Conservation (phyloP, 2,888 invertebrate species). For the Nomada lathburiana region DNA sequence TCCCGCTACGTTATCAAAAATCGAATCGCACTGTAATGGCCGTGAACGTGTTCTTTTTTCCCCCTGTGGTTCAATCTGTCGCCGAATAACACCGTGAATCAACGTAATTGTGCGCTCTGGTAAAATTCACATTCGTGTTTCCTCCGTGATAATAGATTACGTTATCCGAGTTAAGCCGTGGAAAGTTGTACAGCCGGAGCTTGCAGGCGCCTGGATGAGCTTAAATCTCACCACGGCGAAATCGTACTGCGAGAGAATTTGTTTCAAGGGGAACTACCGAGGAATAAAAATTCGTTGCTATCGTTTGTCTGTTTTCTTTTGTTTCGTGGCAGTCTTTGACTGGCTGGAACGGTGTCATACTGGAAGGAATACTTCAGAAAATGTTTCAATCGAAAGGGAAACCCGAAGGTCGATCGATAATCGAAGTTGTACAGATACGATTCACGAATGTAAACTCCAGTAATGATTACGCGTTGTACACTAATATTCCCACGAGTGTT, state of each 20-base stretch:
- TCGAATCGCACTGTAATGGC: slow-evolving; percentile 19
- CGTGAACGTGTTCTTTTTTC: background rate
- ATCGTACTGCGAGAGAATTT: slow-evolving; percentile 24
- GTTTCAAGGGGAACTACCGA: slow-evolving; percentile 19
- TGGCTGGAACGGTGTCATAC: background rate
- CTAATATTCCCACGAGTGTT: slow-evolving; percentile 29
- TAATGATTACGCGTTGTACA: slow-evolving; percentile 16
- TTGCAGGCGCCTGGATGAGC: slow-evolving; percentile 23
- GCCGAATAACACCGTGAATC: background rate
- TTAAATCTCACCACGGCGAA: slow-evolving; percentile 41
- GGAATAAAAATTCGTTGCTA: background rate
- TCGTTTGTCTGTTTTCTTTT: too few relatives aligned
- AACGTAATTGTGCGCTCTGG: slow-evolving; percentile 13
- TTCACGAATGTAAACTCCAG: background rate
- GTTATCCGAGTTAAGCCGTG: slow-evolving; percentile 38
- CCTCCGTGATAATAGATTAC: slow-evolving; percentile 43
- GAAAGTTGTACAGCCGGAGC: slow-evolving; percentile 38
- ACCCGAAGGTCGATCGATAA: background rate
- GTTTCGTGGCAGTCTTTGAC: too few relatives aligned
- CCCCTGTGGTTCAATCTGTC: too few relatives aligned
- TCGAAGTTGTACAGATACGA: background rate
- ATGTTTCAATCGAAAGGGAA: background rate
- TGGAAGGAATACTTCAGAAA: background rate
- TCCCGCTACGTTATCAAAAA: background rate
- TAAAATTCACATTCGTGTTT: slow-evolving; percentile 3